Evolutionary conservation across 1,140 invertebrate genomes (phyloP).

Genomic region (Polypedilum vanderplanki): DNA sequence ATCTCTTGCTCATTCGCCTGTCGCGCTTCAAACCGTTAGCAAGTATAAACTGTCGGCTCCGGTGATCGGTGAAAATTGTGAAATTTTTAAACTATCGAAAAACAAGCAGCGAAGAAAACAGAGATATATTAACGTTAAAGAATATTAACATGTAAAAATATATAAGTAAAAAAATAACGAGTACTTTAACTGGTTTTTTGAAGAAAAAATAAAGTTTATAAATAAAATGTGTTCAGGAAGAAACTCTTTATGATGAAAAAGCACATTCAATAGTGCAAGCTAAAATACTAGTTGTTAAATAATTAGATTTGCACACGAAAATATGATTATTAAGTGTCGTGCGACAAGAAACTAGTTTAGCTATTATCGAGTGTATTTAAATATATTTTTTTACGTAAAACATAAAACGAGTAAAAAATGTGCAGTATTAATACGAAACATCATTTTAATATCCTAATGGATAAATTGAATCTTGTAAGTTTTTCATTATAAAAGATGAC

Average conservation of each 20-base stretch:
- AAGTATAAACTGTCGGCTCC: neutral
- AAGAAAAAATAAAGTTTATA: no score
- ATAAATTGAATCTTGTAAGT: conserved; percentile 17
- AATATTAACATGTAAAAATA: no score
- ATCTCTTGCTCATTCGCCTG: neutral
- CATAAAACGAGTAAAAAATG: neutral
- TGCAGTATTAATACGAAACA: neutral
- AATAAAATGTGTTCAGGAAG: no score
- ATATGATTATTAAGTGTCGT: no score
- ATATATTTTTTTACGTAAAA: neutral
- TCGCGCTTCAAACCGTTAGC: neutral
- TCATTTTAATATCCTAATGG: conserved; percentile 1
- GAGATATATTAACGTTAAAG: neutral
- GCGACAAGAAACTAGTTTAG: no score
- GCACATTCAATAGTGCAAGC: no score
- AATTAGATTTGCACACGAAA: no score
- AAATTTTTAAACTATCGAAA: neutral
- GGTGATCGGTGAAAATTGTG: neutral
- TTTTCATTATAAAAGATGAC: neutral
- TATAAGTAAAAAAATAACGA: no score
- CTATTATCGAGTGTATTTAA: neutral
- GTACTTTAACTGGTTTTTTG: no score
- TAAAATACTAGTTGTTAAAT: no score
- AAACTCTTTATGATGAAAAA: no score
- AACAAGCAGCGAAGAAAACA: neutral